Evolutionary conservation across 1,140 invertebrate genomes (phyloP).

Genomic region (Leptinotarsa lineolata): DNA sequence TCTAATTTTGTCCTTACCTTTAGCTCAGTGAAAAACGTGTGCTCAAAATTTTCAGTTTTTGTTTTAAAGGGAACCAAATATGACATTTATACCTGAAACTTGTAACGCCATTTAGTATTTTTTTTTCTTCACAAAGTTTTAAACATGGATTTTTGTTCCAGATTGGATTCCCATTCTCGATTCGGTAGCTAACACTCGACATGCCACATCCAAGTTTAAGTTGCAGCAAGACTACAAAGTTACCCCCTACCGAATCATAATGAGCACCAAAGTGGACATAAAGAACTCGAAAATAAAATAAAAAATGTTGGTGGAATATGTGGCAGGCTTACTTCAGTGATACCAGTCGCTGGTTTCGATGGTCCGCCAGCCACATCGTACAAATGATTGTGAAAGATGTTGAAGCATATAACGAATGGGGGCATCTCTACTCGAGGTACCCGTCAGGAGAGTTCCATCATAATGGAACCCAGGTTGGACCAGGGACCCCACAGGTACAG

Average conservation of each 20-base stretch:
- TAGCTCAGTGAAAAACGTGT: too few species aligned
- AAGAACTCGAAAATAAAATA: conserved; percentile 26
- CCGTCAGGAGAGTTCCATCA: conserved; percentile 52
- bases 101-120: too few species aligned
- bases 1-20: too few species aligned
- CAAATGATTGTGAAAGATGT: conserved; percentile 48
- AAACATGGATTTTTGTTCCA: neutral
- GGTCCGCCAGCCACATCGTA: conserved; percentile 26
- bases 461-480: conserved; percentile 49
- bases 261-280: conserved; percentile 23
- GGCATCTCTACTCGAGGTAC: conserved; percentile 47
- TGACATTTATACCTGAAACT: too few species aligned
- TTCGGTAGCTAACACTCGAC: neutral
- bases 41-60: too few species aligned
- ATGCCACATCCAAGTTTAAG: neutral
- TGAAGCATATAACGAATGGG: conserved; percentile 55
- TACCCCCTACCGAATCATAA: neutral
- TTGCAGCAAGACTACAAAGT: neutral
- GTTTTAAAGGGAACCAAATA: too few species aligned
- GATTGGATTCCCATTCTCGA: neutral
- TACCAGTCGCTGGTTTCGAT: conserved; percentile 39
- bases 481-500: conserved; percentile 40
- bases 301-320: conserved; percentile 43
- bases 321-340: conserved; percentile 43
- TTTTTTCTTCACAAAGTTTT: too few species aligned